Evolutionary conservation across 1,140 invertebrate genomes (phyloP).

Genomic region (Drosophila elegans): DNA sequence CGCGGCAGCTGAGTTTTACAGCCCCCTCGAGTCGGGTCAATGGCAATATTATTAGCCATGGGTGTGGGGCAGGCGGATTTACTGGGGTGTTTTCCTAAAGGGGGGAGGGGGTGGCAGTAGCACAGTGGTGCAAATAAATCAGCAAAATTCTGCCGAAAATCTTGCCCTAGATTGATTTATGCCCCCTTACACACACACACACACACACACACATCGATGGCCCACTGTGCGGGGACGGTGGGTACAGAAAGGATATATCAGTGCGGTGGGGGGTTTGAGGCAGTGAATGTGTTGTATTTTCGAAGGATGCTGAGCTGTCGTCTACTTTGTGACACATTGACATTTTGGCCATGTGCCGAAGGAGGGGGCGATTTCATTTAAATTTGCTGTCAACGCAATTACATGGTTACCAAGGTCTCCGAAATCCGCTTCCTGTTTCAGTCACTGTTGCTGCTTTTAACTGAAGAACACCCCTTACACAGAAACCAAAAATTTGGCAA

Average conservation of each 20-base stretch:
- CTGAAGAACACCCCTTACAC: slow-evolving; percentile 5
- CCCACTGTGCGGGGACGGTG: slow-evolving; percentile 1
- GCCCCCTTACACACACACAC: neutral
- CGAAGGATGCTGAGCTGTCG: slow-evolving; percentile 50
- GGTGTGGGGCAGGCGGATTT: neutral
- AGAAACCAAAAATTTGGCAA: neutral
- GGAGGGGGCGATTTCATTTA: slow-evolving; percentile 69
- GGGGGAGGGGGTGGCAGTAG: neutral
- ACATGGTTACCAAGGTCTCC: slow-evolving; percentile 61
- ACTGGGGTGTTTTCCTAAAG: neutral
- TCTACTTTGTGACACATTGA: slow-evolving; percentile 79
- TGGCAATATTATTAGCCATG: slow-evolving; percentile 77
- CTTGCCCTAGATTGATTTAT: slow-evolving; percentile 42
- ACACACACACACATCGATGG: neutral
- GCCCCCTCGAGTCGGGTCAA: slow-evolving; percentile 66
- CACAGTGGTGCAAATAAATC: slow-evolving; percentile 41
- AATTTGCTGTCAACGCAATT: slow-evolving; percentile 83
- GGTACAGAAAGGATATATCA: neutral
- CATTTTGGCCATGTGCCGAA: slow-evolving; percentile 34
- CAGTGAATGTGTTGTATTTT: neutral
- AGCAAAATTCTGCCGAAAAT: slow-evolving; percentile 33
- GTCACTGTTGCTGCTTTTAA: slow-evolving; percentile 22
- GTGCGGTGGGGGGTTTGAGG: no score
- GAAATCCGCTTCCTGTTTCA: slow-evolving; percentile 46
- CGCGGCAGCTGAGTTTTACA: slow-evolving; percentile 78